phyloP scores from a whole-genome alignment of 2,113 vertebrate genomes.

The Andinoacara biseriatus region DNA sequence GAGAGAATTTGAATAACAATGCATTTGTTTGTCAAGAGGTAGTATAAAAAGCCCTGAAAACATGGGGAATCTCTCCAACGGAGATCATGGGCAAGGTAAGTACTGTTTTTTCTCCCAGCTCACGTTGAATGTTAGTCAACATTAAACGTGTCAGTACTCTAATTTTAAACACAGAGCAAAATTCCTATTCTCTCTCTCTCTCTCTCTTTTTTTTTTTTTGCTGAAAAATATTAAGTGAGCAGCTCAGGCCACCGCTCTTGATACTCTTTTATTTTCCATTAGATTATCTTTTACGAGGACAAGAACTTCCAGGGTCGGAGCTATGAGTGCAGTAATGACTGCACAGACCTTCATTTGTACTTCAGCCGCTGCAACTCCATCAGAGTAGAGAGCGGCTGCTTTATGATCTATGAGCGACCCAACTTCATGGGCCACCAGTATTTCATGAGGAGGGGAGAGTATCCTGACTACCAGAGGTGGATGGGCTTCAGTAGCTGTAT shows the following conservation, averaged over 20 bases:
- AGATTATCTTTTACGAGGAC: conserved; percentile 86
- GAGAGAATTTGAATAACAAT: conserved; percentile 82
- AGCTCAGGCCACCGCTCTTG: background rate
- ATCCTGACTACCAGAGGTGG: conserved; percentile 78
- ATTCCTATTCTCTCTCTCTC: background rate
- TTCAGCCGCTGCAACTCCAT: conserved; percentile 81
- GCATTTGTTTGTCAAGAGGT: conserved; percentile 78
- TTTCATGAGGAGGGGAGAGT: conserved; percentile 77
- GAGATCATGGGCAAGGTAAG: conserved; percentile 84
- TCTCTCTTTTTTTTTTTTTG: background rate
- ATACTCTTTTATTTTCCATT: background rate
- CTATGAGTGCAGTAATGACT: conserved; percentile 81
- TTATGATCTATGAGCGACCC: conserved; percentile 80
- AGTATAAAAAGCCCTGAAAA: conserved; percentile 83
- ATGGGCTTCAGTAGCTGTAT: conserved; percentile 78
- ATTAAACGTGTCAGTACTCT: background rate
- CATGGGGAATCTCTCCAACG: conserved; percentile 80
- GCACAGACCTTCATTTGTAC: conserved; percentile 77
- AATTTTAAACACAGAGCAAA: background rate
- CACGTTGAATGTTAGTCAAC: background rate
- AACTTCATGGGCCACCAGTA: conserved; percentile 80
- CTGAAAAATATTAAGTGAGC: background rate
- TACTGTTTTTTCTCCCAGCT: conserved; percentile 58
- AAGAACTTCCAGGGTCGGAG: conserved; percentile 84
- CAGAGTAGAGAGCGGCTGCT: conserved; percentile 79